Evolutionary conservation across 1,140 invertebrate genomes (phyloP), one percentile per base, ranked within the genome.

Genomic region (Oreohelix idahoensis): DNA sequence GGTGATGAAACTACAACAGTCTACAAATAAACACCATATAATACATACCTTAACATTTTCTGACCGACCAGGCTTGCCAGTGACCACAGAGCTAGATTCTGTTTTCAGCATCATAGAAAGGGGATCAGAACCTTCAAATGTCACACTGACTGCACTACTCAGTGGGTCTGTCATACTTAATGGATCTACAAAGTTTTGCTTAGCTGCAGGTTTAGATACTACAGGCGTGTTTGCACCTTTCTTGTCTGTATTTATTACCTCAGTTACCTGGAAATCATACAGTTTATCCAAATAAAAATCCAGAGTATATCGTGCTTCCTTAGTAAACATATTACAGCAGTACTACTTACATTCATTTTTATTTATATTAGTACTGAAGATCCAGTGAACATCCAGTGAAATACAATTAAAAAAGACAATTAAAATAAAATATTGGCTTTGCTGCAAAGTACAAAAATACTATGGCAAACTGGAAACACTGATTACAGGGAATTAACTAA

Each of bases 111-210:
- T 81, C 70, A 71, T 84, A 63, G 91, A 92, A 23, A 92, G 85
- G 20, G 92, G 92, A 86, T 93, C 93, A 42, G 95, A 94, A n/a
- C 92, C 94, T 53, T 94, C 93, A 73, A 90, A 83, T 23, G 85
- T 78, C 35, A 73, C 53, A 81, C 92, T 92, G 8, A 96, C 90
- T 42, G 94, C 94, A 80, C 86, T 87, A 81, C 86, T 87, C 4
- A 93, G 89, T 38, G 93, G 87, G 86, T 92, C 88, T 35, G 51
- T 20, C 51, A 92, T 74, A 81, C 93, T 92, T 11, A 96, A 89
- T 42, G 94, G 94, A 92, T 96, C 94, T 2, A 93, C 88, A 80
- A 93, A 88, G 86, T 91, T 87, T 45, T 92, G 45, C 51, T 84
- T 85, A 1, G 69, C 29, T 38, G 75, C 71, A 32, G 74, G n/a